Conservation (phyloP, 2,888 invertebrate genomes). For the Callyntrura sp. region DNA sequence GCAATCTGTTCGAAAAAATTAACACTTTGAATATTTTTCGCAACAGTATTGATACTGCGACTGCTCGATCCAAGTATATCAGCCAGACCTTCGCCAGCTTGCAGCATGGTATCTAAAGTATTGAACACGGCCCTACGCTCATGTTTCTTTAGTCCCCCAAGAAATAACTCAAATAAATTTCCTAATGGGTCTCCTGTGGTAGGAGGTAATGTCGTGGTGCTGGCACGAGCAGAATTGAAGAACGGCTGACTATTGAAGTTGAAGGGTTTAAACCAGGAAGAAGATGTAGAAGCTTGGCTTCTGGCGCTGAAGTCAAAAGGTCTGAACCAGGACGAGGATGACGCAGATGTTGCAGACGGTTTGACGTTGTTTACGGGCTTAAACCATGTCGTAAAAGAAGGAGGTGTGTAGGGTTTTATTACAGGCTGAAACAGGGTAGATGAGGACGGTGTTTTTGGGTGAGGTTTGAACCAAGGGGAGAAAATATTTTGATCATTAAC, state of each 20-base stretch:
- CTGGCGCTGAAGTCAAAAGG: not conserved
- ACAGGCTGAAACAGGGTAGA: constrained; percentile 51
- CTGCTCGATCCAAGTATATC: not conserved
- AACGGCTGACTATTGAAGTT: not conserved
- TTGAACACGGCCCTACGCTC: constrained; percentile 54
- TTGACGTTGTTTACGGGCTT: constrained; percentile 8
- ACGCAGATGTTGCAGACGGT: not conserved
- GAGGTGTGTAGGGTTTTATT: not conserved
- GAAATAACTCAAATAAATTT: constrained; percentile 52
- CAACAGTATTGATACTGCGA: not conserved
- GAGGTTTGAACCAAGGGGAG: constrained; percentile 18
- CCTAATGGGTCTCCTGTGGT: constrained; percentile 14
- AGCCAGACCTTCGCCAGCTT: constrained; percentile 44
- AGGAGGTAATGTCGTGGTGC: not conserved
- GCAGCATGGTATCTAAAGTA: constrained; percentile 53
- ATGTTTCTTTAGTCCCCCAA: constrained; percentile 60
- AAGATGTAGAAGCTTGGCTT: not conserved
- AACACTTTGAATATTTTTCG: not conserved
- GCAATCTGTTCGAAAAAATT: constrained; percentile 20
- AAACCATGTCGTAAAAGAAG: constrained; percentile 38
- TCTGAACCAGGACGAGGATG: constrained; percentile 42
- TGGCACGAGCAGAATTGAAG: not conserved
- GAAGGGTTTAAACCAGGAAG: constrained; percentile 62
- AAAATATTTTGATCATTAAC: constrained; percentile 15
- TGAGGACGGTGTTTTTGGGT: not conserved